Evolutionary conservation across 1,140 invertebrate genomes (phyloP).

Genomic region (Plectrocnemia conspersa): DNA sequence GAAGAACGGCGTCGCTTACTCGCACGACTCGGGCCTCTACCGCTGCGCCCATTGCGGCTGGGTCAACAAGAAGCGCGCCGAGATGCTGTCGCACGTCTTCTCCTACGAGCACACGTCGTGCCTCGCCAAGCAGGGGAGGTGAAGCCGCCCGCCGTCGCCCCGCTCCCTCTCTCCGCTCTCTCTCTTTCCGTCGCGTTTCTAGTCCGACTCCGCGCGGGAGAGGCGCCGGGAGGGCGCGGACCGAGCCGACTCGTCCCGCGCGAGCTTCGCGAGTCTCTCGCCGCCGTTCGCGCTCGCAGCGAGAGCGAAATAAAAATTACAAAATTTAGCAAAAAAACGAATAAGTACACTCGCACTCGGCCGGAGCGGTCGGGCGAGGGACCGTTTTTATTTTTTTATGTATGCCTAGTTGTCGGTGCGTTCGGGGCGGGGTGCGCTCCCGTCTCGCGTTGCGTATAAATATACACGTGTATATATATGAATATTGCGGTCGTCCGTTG

Average conservation of each 20-base stretch:
- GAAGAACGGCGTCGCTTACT: constrained; percentile 16
- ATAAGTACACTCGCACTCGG: background rate
- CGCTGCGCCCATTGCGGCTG: constrained; percentile 12
- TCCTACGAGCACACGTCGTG: constrained; percentile 18
- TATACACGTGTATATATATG: background rate
- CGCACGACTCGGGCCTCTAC: background rate
- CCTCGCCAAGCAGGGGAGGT: constrained; percentile 14
- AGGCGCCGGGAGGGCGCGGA: too few relatives aligned
- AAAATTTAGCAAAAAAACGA: background rate
- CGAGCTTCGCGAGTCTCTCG: too few relatives aligned
- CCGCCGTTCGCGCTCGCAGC: background rate
- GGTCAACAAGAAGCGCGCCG: constrained; percentile 6
- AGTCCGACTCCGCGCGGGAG: too few relatives aligned
- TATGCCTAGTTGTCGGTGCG: background rate
- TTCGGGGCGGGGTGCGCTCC: too few relatives aligned
- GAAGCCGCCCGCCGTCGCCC: too few relatives aligned
- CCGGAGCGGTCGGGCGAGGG: background rate
- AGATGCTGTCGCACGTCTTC: constrained; percentile 23
- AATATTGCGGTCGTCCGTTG: too few relatives aligned
- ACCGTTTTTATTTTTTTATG: background rate
- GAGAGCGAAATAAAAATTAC: background rate
- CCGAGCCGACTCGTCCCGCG: too few relatives aligned
- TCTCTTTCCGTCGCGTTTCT: too few relatives aligned
- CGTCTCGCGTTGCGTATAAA: background rate
- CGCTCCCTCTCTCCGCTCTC: too few relatives aligned